Base-by-base conservation (phyloP, 2,113 vertebrate genomes). In the Rousettus leschenaultii region DNA sequence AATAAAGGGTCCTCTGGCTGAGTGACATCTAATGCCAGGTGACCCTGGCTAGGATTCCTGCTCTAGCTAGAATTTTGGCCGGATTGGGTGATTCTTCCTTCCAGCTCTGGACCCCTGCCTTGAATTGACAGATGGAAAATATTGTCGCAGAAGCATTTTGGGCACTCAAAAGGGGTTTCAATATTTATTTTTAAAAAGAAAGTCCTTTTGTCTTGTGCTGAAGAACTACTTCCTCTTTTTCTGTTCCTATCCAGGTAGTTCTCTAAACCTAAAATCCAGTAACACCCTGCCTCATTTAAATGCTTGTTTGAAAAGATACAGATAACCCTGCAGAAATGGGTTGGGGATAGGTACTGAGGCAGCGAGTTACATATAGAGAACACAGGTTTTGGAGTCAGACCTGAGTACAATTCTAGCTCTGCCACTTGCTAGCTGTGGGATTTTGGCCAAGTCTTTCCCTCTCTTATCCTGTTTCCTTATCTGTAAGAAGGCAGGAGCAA, bases 281-380 rank as follows among this genome's bases (percentile, higher is more conserved):
- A 38, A 71, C 45, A 38, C 24, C 33, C 0, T 85, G 53, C 59
- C 30, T 95, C 38, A 80, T 77, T 86, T 92, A 77, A 96, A 43
- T 83, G 43, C 9, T 87, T 77, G n/a, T 94, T 77, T 78, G 79
- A 78, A 92, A 87, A 91, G 53, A 91, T 84, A 55, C 33, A 84
- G 51, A 30, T 91, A 86, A 68, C 18, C 35, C n/a, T 71, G 51
- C 11, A 92, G 38, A 94, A 43, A 57, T 33, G 80, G 57, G 10
- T 57, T 48, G 33, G 48, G 15, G 51, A 18, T 43, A 75, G 57
- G 19, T 55, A 7, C 48, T 61, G 15, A 86, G 28, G 68, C 59
- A 85, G 53, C 26, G 55, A 6, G 0, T 40, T 68, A 24, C 12
- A 18, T 14, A 4, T 4, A 43, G 83, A 73, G 35, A 75, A 89